Evolutionary conservation across 2,888 invertebrate species (phyloP).

Genomic region (Rotaria socialis): DNA sequence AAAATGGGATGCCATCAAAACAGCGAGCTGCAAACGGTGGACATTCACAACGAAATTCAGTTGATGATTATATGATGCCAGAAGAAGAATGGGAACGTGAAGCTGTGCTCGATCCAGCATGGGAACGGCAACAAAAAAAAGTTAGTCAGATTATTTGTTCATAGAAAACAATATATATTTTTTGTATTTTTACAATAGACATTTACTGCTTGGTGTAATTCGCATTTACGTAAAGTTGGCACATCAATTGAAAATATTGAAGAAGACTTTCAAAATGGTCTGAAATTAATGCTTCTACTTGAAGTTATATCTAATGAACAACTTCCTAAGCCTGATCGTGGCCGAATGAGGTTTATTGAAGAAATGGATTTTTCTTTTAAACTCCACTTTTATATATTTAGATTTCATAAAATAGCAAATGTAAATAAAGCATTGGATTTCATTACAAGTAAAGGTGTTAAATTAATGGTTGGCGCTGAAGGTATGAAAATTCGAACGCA

Average conservation of each 20-base stretch:
- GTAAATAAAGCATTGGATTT: constrained; percentile 98
- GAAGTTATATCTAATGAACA: constrained; percentile 94
- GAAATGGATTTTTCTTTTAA: no score
- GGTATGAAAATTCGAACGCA: neutral
- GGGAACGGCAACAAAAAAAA: constrained; percentile 90
- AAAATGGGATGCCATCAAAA: neutral
- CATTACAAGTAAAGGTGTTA: constrained; percentile 97
- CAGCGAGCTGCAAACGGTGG: neutral
- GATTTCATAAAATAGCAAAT: constrained; percentile 96
- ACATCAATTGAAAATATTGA: constrained; percentile 98
- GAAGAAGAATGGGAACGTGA: constrained; percentile 99
- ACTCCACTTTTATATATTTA: neutral
- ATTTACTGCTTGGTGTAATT: constrained; percentile 99
- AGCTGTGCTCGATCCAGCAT: constrained; percentile 96
- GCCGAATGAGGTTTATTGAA: constrained; percentile 75
- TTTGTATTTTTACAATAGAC: no score
- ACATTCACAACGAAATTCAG: neutral
- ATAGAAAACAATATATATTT: neutral
- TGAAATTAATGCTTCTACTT: constrained; percentile 94
- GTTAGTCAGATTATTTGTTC: neutral
- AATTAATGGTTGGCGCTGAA: constrained; percentile 97
- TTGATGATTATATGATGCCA: constrained; percentile 78
- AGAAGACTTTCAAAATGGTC: constrained; percentile 97
- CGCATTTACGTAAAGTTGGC: constrained; percentile 96
- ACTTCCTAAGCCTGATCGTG: constrained; percentile 95